Evolutionary conservation across 2,888 invertebrate genomes (phyloP).

Genomic region (Drosophila planitibia): DNA sequence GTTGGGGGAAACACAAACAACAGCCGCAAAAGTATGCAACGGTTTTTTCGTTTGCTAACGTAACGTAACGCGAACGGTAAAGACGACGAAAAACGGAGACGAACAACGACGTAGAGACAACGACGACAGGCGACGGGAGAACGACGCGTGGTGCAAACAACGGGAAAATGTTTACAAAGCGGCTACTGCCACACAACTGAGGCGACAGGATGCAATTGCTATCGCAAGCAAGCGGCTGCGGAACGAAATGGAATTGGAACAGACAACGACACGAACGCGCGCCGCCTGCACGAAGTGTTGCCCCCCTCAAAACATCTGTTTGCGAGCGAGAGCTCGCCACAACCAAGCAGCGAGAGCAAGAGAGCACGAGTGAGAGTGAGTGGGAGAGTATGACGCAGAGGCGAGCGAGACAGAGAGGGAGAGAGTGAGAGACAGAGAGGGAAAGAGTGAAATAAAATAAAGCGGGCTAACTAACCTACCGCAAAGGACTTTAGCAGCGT

Average conservation of each 20-base stretch:
- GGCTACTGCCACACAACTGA: constrained; percentile 80
- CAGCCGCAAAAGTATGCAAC: constrained; percentile 51
- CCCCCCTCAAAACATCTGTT: constrained; percentile 54
- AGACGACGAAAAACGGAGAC: constrained; percentile 66
- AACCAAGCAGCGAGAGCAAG: neutral
- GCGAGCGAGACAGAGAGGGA: neutral
- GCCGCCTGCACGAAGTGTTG: constrained; percentile 34
- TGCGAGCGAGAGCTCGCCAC: constrained; percentile 39
- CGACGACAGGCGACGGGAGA: constrained; percentile 58
- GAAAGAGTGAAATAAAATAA: constrained; percentile 24
- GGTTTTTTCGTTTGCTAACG: constrained; percentile 12
- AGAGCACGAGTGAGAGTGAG: constrained; percentile 8
- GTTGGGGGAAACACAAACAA: constrained; percentile 36
- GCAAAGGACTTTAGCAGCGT: constrained; percentile 53
- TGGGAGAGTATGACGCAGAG: neutral
- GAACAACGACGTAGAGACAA: constrained; percentile 62
- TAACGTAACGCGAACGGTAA: constrained; percentile 54
- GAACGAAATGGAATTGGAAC: constrained; percentile 68
- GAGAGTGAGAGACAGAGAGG: constrained; percentile 1
- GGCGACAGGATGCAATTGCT: constrained; percentile 70
- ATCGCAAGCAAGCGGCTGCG: constrained; percentile 48
- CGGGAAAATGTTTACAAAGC: constrained; percentile 79
- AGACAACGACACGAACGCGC: constrained; percentile 47
- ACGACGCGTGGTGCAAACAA: constrained; percentile 73
- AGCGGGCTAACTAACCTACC: constrained; percentile 72